Evolutionary conservation across 2,113 vertebrate genomes (phyloP), one percentile per base, ranked within the genome.

Genomic region (Dasyprocta punctata): DNA sequence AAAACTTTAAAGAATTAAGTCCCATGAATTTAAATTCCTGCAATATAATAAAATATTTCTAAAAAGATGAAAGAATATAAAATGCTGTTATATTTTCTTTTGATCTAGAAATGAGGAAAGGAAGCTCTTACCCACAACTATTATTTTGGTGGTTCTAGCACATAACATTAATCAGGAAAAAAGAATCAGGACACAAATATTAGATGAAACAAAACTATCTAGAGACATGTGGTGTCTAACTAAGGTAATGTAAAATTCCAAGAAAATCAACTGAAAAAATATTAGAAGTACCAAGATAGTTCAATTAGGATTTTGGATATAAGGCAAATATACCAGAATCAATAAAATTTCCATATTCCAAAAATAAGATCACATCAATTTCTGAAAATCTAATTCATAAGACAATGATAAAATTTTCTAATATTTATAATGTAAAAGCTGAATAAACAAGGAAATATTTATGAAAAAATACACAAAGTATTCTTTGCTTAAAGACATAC

Each of bases 381-480:
- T 81, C 65, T 67, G 1, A 60, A 94, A 88, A 73, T 87, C 20
- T 28, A 81, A 61, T 38, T 75, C 73, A 52, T 0, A 82, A 63
- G 71, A 61, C 73, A 91, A 71, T 71, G 60, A 26, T n/a, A 92
- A 83, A 86, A 86, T n/a, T 67, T 12, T 77, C 10, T 71, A 81
- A 73, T 75, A n/a, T 91, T 86, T 80, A 69, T 81, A 86, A 81
- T 22, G 44, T 36, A 92, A 86, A 71, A 54, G 41, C 56, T 86
- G 19, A 49, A n/a, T 69, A 81, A 94, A 67, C n/a, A 49, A 93
- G 28, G 36, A 80, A 95, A 77, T 65, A 85, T 24, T 89, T 54
- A 75, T 26, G 22, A 90, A 90, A 89, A 60, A 92, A 86, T 71
- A 7, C 4, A 86, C 61, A 61, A 71, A 8, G 12, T 86, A 81